A percentile compares a stretch with the other conserved stretches of the same genome.
These are phyloP conservation scores for Eueremaeus valkanovi DNA, from an alignment of 2,888 invertebrate species.

Conservation along the genomic window DNA sequence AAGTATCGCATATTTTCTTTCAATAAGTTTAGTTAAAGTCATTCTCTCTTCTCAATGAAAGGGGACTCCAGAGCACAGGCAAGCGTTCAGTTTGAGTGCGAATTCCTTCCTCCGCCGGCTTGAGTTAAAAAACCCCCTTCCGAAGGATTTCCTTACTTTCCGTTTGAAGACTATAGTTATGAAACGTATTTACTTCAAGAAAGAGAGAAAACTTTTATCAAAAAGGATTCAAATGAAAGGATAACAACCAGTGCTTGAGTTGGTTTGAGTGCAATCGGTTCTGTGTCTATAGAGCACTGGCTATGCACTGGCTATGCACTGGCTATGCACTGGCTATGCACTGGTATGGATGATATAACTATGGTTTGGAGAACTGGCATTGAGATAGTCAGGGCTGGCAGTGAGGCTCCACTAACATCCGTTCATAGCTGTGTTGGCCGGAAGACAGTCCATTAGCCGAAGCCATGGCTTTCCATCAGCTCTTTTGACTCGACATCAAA, in stretches of 20 bases:
- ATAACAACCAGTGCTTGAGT: conserved; percentile 14
- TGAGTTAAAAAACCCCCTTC: conserved; percentile 34
- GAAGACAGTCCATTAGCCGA: conserved; percentile 47
- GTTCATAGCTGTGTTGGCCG: conserved; percentile 41
- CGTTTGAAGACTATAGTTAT: conserved; percentile 23
- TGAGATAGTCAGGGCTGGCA: conserved; percentile 5
- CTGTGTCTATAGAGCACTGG: neutral
- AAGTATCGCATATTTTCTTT: conserved; percentile 24
- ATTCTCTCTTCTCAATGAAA: neutral
- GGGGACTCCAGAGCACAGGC: neutral
- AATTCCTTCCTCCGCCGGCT: conserved; percentile 33
- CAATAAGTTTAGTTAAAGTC: conserved; percentile 24
- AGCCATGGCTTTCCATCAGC: conserved; percentile 38
- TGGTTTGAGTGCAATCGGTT: neutral
- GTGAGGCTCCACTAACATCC: conserved; percentile 36
- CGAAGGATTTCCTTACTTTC: conserved; percentile 38
- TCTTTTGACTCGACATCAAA: neutral
- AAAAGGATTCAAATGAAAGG: neutral
- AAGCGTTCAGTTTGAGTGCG: conserved; percentile 26
- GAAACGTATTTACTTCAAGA: conserved; percentile 17
- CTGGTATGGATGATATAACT: neutral
- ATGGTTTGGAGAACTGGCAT: neutral
- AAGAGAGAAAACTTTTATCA: conserved; percentile 30
- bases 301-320: too few species aligned
- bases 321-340: neutral